Percentiles rank a stretch among this genome's conserved stretches.
Evolutionary conservation across 2,797 vertebrate species (phyloP).

Genomic region (Falco rusticolus): DNA sequence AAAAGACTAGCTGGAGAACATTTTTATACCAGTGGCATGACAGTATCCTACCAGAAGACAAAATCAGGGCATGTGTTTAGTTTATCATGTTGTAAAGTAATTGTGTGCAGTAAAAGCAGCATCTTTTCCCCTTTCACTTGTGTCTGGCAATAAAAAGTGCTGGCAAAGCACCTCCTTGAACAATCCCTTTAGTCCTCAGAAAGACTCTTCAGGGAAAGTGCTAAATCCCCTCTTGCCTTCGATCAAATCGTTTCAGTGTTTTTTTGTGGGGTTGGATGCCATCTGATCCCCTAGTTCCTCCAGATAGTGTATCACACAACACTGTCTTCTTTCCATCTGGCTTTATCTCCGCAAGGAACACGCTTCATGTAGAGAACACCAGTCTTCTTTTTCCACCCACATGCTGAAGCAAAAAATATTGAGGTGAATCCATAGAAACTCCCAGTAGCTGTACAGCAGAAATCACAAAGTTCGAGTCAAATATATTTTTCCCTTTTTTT

Average conservation of each 20-base stretch:
- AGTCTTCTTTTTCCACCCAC: slow-evolving; percentile 67
- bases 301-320: slow-evolving; percentile 8
- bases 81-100: background rate
- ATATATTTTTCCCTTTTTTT: slow-evolving; percentile 88
- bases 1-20: slow-evolving; percentile 58
- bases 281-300: slow-evolving; percentile 59
- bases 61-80: background rate
- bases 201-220: slow-evolving; percentile 47
- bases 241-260: slow-evolving; percentile 2
- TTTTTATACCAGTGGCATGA: slow-evolving; percentile 38
- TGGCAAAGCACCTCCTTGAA: slow-evolving; percentile 44
- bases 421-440: slow-evolving; percentile 80
- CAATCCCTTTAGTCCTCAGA: slow-evolving; percentile 63
- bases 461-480: slow-evolving; percentile 78
- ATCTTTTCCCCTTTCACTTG: slow-evolving; percentile 37
- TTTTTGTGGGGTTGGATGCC: slow-evolving; percentile 38
- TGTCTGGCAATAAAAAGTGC: slow-evolving; percentile 54
- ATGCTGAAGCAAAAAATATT: slow-evolving; percentile 73
- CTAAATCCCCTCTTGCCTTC: slow-evolving; percentile 48
- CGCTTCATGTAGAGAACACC: slow-evolving; percentile 62
- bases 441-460: slow-evolving; percentile 76
- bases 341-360: slow-evolving; percentile 67
- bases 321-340: slow-evolving; percentile 67
- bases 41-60: slow-evolving; percentile 23
- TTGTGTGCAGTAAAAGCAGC: slow-evolving; percentile 27